Evolutionary conservation across 2,113 vertebrate species (phyloP).

Genomic region (Caloenas nicobarica): DNA sequence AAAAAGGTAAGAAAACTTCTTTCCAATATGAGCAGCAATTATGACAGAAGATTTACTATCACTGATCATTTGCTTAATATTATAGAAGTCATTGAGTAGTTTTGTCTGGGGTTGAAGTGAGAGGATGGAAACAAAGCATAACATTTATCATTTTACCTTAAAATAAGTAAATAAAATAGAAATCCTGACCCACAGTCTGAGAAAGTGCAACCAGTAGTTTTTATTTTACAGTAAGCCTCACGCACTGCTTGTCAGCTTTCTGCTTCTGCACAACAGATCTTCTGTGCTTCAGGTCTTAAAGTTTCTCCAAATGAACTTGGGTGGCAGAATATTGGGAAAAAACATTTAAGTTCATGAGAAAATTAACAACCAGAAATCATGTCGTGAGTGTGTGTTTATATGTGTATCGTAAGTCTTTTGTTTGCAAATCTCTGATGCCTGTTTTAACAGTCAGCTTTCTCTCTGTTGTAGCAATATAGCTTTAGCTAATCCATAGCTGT

Average conservation of each 20-base stretch:
- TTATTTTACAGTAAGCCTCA: neutral
- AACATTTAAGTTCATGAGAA: neutral
- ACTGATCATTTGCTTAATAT: slow-evolving; percentile 53
- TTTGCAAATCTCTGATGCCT: slow-evolving; percentile 32
- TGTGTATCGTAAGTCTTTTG: slow-evolving; percentile 9
- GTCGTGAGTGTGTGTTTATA: neutral
- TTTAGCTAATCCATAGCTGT: neutral
- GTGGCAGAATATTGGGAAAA: neutral
- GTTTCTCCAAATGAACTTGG: neutral
- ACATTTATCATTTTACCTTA: slow-evolving; percentile 23
- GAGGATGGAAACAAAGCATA: neutral
- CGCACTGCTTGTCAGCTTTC: neutral
- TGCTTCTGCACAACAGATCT: neutral
- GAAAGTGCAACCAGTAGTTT: neutral
- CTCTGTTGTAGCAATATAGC: slow-evolving; percentile 16
- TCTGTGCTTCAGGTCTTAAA: neutral
- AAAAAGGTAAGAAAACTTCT: slow-evolving; percentile 76
- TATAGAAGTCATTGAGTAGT: neutral
- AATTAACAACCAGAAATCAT: slow-evolving; percentile 28
- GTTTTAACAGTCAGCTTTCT: slow-evolving; percentile 26
- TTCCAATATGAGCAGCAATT: slow-evolving; percentile 53
- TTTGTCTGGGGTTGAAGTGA: neutral
- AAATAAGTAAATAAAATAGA: slow-evolving; percentile 6
- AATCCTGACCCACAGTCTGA: neutral
- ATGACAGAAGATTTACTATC: slow-evolving; percentile 22